Base-by-base conservation (phyloP, 2,113 vertebrate species). In the Sebastes fasciatus region DNA sequence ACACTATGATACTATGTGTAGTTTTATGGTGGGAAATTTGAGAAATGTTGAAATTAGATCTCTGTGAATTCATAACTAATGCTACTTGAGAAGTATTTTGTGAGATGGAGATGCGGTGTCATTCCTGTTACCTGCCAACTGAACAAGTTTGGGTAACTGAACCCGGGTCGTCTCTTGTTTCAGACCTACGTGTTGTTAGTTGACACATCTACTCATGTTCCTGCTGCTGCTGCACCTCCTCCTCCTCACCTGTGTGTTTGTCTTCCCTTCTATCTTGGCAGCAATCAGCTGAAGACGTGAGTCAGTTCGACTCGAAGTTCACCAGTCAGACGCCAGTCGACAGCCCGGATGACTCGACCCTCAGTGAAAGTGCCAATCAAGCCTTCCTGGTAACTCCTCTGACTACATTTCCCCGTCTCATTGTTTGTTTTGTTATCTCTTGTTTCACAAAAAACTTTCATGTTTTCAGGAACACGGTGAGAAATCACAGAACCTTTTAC, bases 281-380 rank as follows among this genome's bases (percentile, higher is more conserved):
- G 98, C 98, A 99, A 98, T 99, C 98, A 46, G 98, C 98, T 87
- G 98, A 99, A 90, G 98, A 99, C 86, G 98, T 99, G 92, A 99
- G 98, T 96, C 98, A 99, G 94, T 99, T 99, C 92, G 98, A 99
- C 95, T 99, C 98, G 46, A 99, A 99, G 96, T 99, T 99, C 96
- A 99, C 98, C 92, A 97, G 97, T 94, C 98, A 99, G 96, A 99
- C 98, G 65, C 98, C 98, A 78, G 98, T 99, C 67, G 98, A 99
- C 94, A 99, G 98, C 92, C 98, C 98, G 43, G 98, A 99, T 90
- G 98, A 99, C 95, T 98, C 98, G 43, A 98, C 98, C 85, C 97
- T 99, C 91, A 99, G 98, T 79, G 98, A 99, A 96, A 99, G 98
- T 95, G 98, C 98, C 96, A 99, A 99, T 95, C 98, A 98, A 93